Conservation (phyloP, 2,113 vertebrate species). For the Cyanoderma ruficeps region DNA sequence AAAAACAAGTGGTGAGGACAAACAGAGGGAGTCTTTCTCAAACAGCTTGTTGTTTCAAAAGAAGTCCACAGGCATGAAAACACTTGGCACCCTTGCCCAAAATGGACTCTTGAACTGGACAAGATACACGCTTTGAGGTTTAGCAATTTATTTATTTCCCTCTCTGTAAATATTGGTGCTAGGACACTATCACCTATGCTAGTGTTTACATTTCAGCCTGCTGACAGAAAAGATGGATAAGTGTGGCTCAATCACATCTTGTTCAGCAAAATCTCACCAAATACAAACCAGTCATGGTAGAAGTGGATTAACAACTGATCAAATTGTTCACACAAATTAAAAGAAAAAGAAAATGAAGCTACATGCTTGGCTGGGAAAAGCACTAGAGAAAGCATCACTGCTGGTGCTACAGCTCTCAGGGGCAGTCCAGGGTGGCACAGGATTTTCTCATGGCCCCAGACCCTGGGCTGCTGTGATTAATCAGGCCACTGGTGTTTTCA, state of each 20-base stretch:
- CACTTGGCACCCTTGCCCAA: not conserved
- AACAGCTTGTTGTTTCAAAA: not conserved
- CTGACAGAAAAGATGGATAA: not conserved
- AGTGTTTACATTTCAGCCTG: constrained; percentile 13
- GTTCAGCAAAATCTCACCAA: not conserved
- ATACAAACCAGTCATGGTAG: not conserved
- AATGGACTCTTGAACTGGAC: constrained; percentile 43
- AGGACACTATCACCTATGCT: not conserved
- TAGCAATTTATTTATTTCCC: constrained; percentile 38
- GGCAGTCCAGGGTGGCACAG: not conserved
- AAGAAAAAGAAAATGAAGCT: not conserved
- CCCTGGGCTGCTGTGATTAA: not conserved
- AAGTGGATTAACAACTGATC: not conserved
- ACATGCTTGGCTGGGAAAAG: not conserved
- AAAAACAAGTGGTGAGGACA: not conserved
- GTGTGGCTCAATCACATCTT: not conserved
- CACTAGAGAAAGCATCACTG: not conserved
- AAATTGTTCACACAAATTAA: not conserved
- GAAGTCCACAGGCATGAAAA: not conserved
- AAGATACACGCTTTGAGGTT: not conserved
- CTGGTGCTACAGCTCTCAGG: not conserved
- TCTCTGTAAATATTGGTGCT: constrained; percentile 35
- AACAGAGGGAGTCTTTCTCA: not conserved
- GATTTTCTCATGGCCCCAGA: not conserved
- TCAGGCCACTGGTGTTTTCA: not conserved